A percentile compares a stretch with the other conserved stretches of the same genome.
Evolutionary conservation across 2,888 invertebrate genomes (phyloP).

Genomic region (Eristalis pertinax): DNA sequence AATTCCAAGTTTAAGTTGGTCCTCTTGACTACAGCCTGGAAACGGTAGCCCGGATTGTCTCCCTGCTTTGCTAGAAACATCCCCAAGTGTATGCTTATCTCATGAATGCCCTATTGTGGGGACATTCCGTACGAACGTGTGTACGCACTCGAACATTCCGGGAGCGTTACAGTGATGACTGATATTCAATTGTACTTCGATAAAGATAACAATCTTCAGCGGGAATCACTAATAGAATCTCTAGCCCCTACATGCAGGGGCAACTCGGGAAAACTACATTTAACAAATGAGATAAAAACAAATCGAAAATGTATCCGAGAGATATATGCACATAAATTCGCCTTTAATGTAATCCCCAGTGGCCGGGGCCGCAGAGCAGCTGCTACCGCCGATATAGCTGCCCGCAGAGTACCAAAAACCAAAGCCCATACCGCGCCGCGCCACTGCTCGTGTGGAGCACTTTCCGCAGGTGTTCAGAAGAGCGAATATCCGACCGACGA

Average conservation of each 20-base stretch:
- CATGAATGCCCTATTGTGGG: not conserved
- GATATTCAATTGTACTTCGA: not conserved
- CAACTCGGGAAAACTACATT: slow-evolving; percentile 4
- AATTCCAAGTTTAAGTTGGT: no score
- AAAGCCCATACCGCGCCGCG: slow-evolving; percentile 6
- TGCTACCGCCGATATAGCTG: slow-evolving; percentile 9
- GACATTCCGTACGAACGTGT: not conserved
- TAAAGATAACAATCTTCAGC: not conserved
- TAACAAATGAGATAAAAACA: slow-evolving; percentile 39
- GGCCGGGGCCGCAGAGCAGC: slow-evolving; percentile 17
- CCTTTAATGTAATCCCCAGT: slow-evolving; percentile 48
- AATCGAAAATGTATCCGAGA: slow-evolving; percentile 24
- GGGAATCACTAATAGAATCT: slow-evolving; percentile 14
- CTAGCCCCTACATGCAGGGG: not conserved
- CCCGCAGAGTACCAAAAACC: no score
- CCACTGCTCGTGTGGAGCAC: slow-evolving; percentile 27
- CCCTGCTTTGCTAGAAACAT: no score
- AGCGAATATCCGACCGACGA: not conserved
- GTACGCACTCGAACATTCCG: not conserved
- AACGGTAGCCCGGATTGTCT: not conserved
- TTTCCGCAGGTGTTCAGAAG: slow-evolving; percentile 27
- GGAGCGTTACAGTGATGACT: not conserved
- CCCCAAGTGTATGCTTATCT: not conserved
- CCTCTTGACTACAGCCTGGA: no score
- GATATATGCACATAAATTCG: slow-evolving; percentile 46